Evolutionary conservation across 2,113 vertebrate genomes (phyloP), one percentile per base, ranked within the genome.

Genomic region (Apteryx owenii): DNA sequence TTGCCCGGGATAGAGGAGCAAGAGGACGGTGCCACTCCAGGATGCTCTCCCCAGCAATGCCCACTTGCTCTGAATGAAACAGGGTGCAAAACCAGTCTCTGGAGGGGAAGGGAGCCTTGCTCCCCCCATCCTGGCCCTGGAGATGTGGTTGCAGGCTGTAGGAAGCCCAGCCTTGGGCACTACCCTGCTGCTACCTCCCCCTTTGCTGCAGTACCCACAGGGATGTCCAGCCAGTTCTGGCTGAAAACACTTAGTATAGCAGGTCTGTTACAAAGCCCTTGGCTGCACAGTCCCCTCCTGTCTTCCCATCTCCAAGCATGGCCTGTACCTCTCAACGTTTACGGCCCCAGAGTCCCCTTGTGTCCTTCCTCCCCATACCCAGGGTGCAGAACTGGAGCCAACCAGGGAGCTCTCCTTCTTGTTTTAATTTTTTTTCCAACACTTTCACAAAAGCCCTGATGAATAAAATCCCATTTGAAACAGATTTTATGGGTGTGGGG

Each of bases 1-100:
- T 58, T 23, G 48, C 85, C 62, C 31, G 36, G 68, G 19, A 44
- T 28, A 62, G 71, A 80, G 50, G 44, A 68, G 15, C 18, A 70
- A n/a, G 2, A 60, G n/a, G 83, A 85, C 0, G 3, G 53, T 33
- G 33, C 4, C 54, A 46, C 56, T 22, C 54, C 0, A 0, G 38
- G 60, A 51, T 40, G 82, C 5, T 36, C 76, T 38, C 7, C 13
- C 23, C 79, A 70, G 58, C 0, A 0, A 48, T 4, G 11, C 6
- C 7, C 23, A 54, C 44, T n/a, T 71, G 61, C n/a, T 82, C 2
- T 1, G 61, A 7, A 12, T 2, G 18, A 78, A 61, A 71, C 2
- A 48, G 18, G 16, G 61, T 22, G 23, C 28, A 60, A 64, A 64
- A 28, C 12, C 46, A 78, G 50, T 36, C 28, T 69, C 69, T 7